Percentiles rank a stretch among this genome's conserved stretches.
Evolutionary conservation across 2,113 vertebrate genomes (phyloP).

Genomic region (Brienomyrus longianalis): DNA sequence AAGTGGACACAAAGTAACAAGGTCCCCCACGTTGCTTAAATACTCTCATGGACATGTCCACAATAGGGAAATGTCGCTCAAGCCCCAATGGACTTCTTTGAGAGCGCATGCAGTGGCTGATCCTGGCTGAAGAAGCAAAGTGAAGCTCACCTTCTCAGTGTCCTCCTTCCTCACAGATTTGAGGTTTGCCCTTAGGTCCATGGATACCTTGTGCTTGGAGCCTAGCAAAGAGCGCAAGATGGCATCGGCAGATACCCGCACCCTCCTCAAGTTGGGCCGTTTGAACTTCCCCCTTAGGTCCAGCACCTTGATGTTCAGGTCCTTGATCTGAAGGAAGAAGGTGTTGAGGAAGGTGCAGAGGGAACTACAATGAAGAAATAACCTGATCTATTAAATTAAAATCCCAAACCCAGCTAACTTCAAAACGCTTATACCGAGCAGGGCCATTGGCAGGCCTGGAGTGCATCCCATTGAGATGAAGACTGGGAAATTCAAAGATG

Average conservation of each 20-base stretch:
- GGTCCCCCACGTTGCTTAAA: neutral
- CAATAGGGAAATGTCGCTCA: neutral
- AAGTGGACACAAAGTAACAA: neutral
- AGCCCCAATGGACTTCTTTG: neutral
- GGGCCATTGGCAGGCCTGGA: neutral
- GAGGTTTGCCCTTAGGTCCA: conserved; percentile 92
- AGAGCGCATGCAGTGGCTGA: neutral
- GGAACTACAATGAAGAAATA: neutral
- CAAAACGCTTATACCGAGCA: neutral
- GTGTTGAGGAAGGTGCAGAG: neutral
- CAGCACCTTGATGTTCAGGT: conserved; percentile 88
- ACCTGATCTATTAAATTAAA: neutral
- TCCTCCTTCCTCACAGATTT: conserved; percentile 98
- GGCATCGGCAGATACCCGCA: conserved; percentile 86
- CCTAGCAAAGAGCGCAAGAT: conserved; percentile 91
- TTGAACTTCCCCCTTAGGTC: conserved; percentile 95
- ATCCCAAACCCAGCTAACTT: neutral
- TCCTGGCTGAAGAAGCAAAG: neutral
- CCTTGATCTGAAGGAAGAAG: conserved; percentile 72
- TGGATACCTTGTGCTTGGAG: conserved; percentile 95
- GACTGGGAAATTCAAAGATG: too few species aligned
- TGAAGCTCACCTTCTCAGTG: conserved; percentile 77
- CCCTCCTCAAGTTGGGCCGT: conserved; percentile 76
- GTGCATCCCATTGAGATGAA: too few species aligned
- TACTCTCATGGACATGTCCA: neutral